Percentiles rank a stretch among this genome's conserved stretches.
Evolutionary conservation across 2,888 invertebrate genomes (phyloP).

Genomic region (Agelastica alni): DNA sequence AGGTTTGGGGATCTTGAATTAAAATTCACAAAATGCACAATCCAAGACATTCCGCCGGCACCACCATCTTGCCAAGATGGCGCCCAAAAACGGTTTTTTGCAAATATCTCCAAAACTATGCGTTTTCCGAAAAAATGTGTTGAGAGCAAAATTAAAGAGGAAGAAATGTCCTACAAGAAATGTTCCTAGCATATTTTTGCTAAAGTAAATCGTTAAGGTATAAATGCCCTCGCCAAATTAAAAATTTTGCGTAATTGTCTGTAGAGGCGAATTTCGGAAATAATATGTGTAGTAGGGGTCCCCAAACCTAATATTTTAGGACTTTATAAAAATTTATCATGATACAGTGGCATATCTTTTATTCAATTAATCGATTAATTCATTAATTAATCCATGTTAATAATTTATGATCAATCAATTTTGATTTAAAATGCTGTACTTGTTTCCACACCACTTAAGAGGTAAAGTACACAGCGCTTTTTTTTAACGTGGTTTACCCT

Average conservation of each 20-base stretch:
- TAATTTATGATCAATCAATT: no score
- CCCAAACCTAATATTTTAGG: background rate
- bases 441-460: constrained; percentile 72
- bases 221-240: constrained; percentile 2
- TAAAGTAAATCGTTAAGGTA: constrained; percentile 11
- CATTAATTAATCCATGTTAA: background rate
- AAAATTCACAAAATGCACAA: constrained; percentile 16
- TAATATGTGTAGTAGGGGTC: background rate
- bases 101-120: constrained; percentile 9
- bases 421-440: no score
- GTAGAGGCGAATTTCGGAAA: no score
- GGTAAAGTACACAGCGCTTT: background rate
- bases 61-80: constrained; percentile 13
- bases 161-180: constrained; percentile 11
- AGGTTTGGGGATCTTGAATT: constrained; percentile 1
- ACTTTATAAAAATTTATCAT: constrained; percentile 7
- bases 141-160: background rate
- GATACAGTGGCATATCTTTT: background rate
- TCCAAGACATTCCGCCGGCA: constrained; percentile 8
- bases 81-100: constrained; percentile 11
- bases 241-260: constrained; percentile 12
- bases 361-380: constrained; percentile 4
- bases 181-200: constrained; percentile 8
- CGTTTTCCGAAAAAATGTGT: constrained; percentile 16
- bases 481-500: background rate